These are phyloP conservation scores for Drosophila acutilabella DNA, from an alignment of 2,888 invertebrate species.

Conservation along the genomic window DNA sequence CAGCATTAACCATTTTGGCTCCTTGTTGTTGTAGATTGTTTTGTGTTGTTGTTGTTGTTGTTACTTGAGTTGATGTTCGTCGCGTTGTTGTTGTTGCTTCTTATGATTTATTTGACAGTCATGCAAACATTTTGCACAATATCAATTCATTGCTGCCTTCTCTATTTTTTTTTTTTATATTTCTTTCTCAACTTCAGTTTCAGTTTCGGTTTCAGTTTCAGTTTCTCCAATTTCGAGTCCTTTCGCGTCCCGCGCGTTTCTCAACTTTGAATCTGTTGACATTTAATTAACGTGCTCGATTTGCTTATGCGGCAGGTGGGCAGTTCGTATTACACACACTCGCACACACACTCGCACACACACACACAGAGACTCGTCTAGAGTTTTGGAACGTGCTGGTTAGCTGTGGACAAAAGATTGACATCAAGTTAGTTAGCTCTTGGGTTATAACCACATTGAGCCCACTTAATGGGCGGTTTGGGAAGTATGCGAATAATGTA, in stretches of 20 bases:
- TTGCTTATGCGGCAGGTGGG: conserved; percentile 72
- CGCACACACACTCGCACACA: conserved; percentile 12
- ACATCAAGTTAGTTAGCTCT: conserved; percentile 53
- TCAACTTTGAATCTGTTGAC: conserved; percentile 67
- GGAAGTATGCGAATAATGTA: conserved; percentile 16
- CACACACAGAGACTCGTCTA: conserved; percentile 6
- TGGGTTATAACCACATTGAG: conserved; percentile 33
- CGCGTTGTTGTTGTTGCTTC: conserved; percentile 40
- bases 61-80: conserved; percentile 12
- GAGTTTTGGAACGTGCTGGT: conserved; percentile 51
- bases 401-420: conserved; percentile 64
- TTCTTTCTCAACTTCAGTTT: conserved; percentile 19
- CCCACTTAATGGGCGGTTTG: conserved; percentile 27
- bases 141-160: conserved; percentile 50
- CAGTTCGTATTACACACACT: conserved; percentile 29
- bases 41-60: conserved; percentile 21
- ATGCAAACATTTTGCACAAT: conserved; percentile 67
- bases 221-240: conserved; percentile 41
- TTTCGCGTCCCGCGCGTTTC: conserved; percentile 60
- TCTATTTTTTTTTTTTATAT: conserved; percentile 15
- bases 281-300: conserved; percentile 75
- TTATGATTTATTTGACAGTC: conserved; percentile 72
- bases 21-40: conserved; percentile 22
- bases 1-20: conserved; percentile 84
- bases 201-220: conserved; percentile 16